These are phyloP conservation scores for Mechanitis messenoides DNA, from an alignment of 2,888 invertebrate species.

Conservation along the genomic window DNA sequence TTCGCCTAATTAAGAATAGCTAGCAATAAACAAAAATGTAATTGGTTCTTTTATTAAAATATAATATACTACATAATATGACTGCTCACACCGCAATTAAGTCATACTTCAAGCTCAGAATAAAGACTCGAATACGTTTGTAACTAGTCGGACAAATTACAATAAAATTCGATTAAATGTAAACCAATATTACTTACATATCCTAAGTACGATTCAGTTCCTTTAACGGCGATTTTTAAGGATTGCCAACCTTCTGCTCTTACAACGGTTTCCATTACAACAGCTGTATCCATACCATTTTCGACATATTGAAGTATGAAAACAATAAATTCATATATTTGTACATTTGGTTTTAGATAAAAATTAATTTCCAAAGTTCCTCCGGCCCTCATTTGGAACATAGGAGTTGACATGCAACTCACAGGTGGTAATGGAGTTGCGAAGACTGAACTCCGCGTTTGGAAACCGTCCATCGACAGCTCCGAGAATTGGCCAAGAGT, in stretches of 20 bases:
- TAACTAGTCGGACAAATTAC: too few relatives aligned
- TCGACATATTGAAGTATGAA: slow-evolving; percentile 30
- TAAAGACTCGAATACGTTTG: too few relatives aligned
- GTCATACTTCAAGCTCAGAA: too few relatives aligned
- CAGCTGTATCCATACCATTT: slow-evolving; percentile 25
- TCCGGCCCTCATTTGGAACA: slow-evolving; percentile 37
- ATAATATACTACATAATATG: too few relatives aligned
- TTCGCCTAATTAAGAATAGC: too few relatives aligned
- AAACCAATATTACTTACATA: slow-evolving; percentile 40
- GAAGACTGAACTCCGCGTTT: slow-evolving; percentile 35
- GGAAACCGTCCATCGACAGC: slow-evolving; percentile 33
- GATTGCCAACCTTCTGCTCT: slow-evolving; percentile 36
- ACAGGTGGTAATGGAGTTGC: slow-evolving; percentile 36
- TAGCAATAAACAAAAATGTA: too few relatives aligned
- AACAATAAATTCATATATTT: slow-evolving; percentile 31
- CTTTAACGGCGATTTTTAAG: slow-evolving; percentile 29
- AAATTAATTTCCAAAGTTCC: slow-evolving; percentile 42
- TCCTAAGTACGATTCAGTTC: slow-evolving; percentile 31
- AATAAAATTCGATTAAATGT: too few relatives aligned
- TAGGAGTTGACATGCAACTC: slow-evolving; percentile 43
- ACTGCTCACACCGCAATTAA: too few relatives aligned
- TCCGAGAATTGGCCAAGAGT: slow-evolving; percentile 37
- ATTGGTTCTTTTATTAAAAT: too few relatives aligned
- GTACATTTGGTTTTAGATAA: slow-evolving; percentile 34
- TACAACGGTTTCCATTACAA: slow-evolving; percentile 23